phyloP scores from a whole-genome alignment of 2,113 vertebrate genomes.

The Sebastes fasciatus region DNA sequence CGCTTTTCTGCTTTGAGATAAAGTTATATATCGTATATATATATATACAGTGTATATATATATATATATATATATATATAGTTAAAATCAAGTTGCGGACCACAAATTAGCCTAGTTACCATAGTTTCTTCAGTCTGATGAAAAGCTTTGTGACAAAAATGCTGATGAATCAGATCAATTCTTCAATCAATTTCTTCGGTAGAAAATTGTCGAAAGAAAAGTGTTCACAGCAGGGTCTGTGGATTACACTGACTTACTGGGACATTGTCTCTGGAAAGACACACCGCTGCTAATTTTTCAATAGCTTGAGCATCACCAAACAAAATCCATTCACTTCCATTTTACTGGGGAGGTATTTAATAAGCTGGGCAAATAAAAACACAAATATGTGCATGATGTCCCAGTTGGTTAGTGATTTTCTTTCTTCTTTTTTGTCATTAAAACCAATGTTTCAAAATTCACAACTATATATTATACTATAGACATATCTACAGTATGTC shows the following conservation, averaged over 20 bases:
- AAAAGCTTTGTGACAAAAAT: slow-evolving; percentile 8
- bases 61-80: too few species aligned
- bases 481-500: not conserved
- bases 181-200: not conserved
- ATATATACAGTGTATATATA: too few species aligned
- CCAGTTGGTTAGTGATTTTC: not conserved
- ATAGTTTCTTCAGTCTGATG: not conserved
- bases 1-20: too few species aligned
- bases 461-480: not conserved
- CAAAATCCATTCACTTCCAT: not conserved
- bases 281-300: not conserved
- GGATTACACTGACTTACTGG: not conserved
- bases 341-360: not conserved
- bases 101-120: not conserved
- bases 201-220: not conserved
- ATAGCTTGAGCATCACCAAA: not conserved
- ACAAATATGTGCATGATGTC: too few species aligned
- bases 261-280: not conserved
- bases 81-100: not conserved
- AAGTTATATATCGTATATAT: too few species aligned
- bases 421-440: not conserved
- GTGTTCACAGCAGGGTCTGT: not conserved
- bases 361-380: not conserved
- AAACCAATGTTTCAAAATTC: not conserved
- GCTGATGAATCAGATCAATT: not conserved